Base-by-base conservation (phyloP, 2,113 vertebrate species). In the Gymnorhina tibicen region DNA sequence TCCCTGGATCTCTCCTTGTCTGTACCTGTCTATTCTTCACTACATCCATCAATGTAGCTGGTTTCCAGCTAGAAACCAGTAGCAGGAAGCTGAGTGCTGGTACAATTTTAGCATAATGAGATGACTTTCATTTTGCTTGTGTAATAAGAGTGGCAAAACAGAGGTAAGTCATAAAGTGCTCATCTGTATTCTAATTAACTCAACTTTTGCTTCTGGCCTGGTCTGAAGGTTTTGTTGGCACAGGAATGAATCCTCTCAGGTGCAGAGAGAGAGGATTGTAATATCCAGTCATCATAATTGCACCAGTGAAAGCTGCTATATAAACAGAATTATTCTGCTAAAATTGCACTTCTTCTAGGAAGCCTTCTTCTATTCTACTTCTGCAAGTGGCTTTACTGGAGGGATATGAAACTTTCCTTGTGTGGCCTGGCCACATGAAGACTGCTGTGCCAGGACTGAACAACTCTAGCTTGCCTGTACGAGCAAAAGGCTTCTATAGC, bases 181-280 rank as follows among this genome's bases (percentile, higher is more conserved):
- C 87, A 93, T 97, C 96, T 92, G 60, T 95, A 91, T 81, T 96
- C 93, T 95, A 86, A 97, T 97, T 96, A 95, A 89, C 95, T 95
- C 86, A 86, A 81, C 76, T 95, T 95, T 89, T 95, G 91, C 89
- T 96, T 91, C 89, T 95, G 94, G 94, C 73, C 86, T 84, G 86
- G 73, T 95, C 89, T 87, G 91, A 89, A 93, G 86, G 83, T 78
- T 95, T 92, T 91, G 80, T 95, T 96, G 95, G 95, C 95, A 91
- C 53, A 82, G 73, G 68, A 93, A 86, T 52, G 86, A 95, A 97
- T 91, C 68, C 91, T 95, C 89, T 89, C 94, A 93, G 95, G 95
- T 97, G 86, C 94, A 95, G 69, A 78, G 85, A 87, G 69, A 93
- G 83, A 63, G 44, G 27, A 95, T 64, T 78, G 67, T 85, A 96